Evolutionary conservation across 2,797 vertebrate species (phyloP), one percentile per base, ranked within the genome.

Genomic region (Loriculus beryllinus): DNA sequence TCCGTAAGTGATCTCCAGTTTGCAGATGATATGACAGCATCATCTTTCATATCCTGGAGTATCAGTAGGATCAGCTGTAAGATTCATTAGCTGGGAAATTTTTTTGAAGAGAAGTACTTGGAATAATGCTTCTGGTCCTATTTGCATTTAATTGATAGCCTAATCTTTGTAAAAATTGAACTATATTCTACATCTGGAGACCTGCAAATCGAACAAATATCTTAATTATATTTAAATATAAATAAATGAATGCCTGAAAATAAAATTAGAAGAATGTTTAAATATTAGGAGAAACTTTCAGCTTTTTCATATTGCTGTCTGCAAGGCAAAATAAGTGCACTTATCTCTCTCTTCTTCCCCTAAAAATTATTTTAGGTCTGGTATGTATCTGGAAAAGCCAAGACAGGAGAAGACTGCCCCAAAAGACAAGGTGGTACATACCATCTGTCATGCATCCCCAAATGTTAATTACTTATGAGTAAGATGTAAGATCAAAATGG

Each of bases 381-480:
- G 65, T 65, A 39, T 78, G n/a, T 83, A 75, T 81, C 54, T 91
- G 48, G 63, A 75, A 94, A 93, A 93, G 65, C 54, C 83, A 92
- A 96, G 84, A 80, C 54, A 91, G 72, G 89, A 91, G 90, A 80
- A 88, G 79, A 54, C 71, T 95, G 84, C 76, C 93, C 91, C 62
- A 78, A 96, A 92, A 90, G 93, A 88, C 93, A 94, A 94, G 94
- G 94, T 96, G 80, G 95, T 82, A 75, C 28, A 42, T 78, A 45
- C 85, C 95, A 95, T 96, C 95, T 96, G 91, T 86, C 91, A 92
- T 26, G 19, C 90, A 93, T 88, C 54, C 76, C 74, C 82, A 95
- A 93, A 96, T 93, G 93, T 94, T 96, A 96, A 95, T 96, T 93
- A 88, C 91, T 93, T 92, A 65, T 81, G 69, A 95, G 47, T 81